Conservation (phyloP, 2,113 vertebrate genomes). For the Chaetops frenatus region DNA sequence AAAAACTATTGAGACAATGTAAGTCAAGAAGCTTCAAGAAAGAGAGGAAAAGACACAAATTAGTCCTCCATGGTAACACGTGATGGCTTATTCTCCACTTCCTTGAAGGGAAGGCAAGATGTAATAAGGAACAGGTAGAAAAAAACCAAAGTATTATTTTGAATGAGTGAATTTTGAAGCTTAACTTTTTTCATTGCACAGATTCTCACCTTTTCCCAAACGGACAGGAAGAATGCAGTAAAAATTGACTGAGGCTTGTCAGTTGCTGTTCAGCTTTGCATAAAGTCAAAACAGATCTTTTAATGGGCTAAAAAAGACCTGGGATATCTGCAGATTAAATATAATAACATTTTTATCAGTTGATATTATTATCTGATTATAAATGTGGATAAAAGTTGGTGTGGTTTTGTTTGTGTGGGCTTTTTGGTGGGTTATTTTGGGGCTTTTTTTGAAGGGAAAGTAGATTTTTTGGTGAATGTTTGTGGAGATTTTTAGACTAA, state of each 20-base stretch:
- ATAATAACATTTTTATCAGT: not conserved
- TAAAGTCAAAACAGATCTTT: not conserved
- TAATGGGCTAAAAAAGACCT: not conserved
- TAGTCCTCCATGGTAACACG: not conserved
- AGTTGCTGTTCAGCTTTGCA: not conserved
- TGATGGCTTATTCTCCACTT: not conserved
- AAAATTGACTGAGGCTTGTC: not conserved
- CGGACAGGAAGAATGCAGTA: not conserved
- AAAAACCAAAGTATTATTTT: not conserved
- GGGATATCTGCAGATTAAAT: not conserved
- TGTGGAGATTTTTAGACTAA: not conserved
- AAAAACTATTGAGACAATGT: not conserved
- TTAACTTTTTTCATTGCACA: not conserved
- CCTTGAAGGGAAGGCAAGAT: not conserved
- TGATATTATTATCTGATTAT: not conserved
- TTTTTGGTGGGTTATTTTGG: not conserved
- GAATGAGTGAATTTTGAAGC: not conserved
- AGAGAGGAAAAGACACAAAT: not conserved
- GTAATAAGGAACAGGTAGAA: not conserved
- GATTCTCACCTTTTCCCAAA: not conserved
- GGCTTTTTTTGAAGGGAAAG: not conserved
- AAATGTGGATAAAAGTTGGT: not conserved
- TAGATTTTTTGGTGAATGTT: not conserved
- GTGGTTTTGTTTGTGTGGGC: not conserved
- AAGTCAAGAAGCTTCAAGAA: not conserved